Base-by-base conservation (phyloP, 2,797 vertebrate genomes). In the Delichon dasypus region DNA sequence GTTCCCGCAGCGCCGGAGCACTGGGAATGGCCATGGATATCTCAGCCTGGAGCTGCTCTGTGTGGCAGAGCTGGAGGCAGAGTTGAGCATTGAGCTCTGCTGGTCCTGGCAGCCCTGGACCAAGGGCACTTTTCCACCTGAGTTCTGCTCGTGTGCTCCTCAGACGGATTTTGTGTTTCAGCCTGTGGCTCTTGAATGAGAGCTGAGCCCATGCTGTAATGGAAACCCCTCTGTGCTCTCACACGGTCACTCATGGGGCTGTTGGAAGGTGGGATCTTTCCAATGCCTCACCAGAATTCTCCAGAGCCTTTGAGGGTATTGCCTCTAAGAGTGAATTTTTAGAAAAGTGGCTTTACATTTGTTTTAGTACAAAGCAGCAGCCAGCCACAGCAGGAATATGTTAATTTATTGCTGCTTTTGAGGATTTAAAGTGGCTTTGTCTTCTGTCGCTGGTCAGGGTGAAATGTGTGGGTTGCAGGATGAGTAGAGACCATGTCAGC, bases 101-200 rank as follows among this genome's bases (percentile, higher is more conserved):
- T 0, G 10, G 36, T 71, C 47, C 40, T 38, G 10, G 6, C 5
- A 1, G 29, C 50, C 8, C 45, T 40, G 74, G 11, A 30, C 32
- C 76, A 48, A 23, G 29, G 60, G 25, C 0, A 1, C 4, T 89
- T 86, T 71, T 36, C 45, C 22, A 48, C 36, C 58, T 1, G 3
- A 34, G 30, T 1, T 1, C 44, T 80, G 30, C 30, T 23, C 0
- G 0, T 16, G 26, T 17, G 29, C 77, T 89, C 22, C 47, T 86
- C 38, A 55, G 17, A 14, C 18, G 32, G 57, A n/a, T 7, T 64
- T 58, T 1, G 0, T 42, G 7, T 85, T 85, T 45, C 68, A 71
- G 45, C 48, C n/a, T 34, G 0, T 16, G 55, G 54, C 44, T 89
- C 29, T 54, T 34, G 38, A 68, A 38, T 0, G 3, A 77, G 79